Base-by-base conservation (phyloP, 2,888 invertebrate genomes). In the Ophioninae sp. region DNA sequence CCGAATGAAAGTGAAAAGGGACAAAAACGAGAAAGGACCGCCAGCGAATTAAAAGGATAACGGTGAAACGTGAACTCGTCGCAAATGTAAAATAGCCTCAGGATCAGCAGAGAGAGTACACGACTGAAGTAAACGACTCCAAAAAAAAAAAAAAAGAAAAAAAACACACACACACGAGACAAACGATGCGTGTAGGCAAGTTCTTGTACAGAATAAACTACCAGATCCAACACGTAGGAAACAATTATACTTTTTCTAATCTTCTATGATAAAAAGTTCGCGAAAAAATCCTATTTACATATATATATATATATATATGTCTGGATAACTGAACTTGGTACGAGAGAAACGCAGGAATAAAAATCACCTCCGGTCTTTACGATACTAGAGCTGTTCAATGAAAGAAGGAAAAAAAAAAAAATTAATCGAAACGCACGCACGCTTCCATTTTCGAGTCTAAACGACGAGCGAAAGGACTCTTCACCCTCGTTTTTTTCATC, bases 171-270 rank as follows among this genome's bases (percentile, higher is more conserved):
- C 13, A 67, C 20, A 7, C 20, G 37, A n/a, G 20, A 69, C n/a
- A n/a, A n/a, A n/a, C n/a, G n/a, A 79, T 56, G 41, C 64, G 68
- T 72, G 41, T 77, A 77, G 68, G 59, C 41, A 77, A 79, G 23
- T 76, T 79, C 56, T 80, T 73, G 62, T 67, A 68, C 67, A 83
- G 68, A 67, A 76, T 68, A 37, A 44, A 57, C 62, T 44, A 76
- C 56, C 67, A 68, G 44, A 69, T 80, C 57, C 80, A 68, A 56
- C 62, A 67, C 41, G 59, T 80, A 76, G 41, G 64, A 73, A 76
- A 72, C 79, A 77, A 76, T 77, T 73, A 74, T 83, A 83, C 81
- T 70, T 81, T 83, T 83, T 83, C 81, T 81, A 83, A 83, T 78
- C 80, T 80, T 83, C 69, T 83, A 78, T 78, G 20, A 30, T 50